Percentiles rank a stretch among this genome's conserved stretches.
phyloP scores from a whole-genome alignment of 1,140 invertebrate species.

The Hylaeus anthracinus region DNA sequence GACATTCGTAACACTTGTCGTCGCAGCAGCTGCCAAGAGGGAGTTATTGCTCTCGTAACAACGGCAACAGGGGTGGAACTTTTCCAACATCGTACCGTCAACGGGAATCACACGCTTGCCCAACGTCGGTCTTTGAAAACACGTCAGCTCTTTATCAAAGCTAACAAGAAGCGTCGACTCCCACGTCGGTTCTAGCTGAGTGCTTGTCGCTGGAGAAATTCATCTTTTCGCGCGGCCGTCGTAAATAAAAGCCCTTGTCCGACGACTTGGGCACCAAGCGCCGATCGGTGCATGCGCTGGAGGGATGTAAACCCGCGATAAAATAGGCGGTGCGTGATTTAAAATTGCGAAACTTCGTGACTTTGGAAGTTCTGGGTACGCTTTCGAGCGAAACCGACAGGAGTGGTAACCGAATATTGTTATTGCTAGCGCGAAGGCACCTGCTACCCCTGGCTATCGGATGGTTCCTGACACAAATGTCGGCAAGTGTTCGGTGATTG shows the following conservation, averaged over 20 bases:
- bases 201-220: conserved; percentile 18
- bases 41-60: conserved; percentile 63
- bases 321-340: too few species aligned
- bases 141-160: conserved; percentile 48
- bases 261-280: not conserved
- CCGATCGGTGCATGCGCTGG: not conserved
- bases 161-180: conserved; percentile 41
- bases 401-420: not conserved
- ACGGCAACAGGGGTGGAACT: conserved; percentile 48
- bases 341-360: too few species aligned
- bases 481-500: too few species aligned
- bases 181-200: conserved; percentile 18
- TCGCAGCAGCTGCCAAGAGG: conserved; percentile 56
- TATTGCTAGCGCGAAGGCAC: not conserved
- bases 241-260: not conserved
- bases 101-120: conserved; percentile 47
- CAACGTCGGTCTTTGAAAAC: conserved; percentile 34
- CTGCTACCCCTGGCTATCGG: not conserved
- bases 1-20: conserved; percentile 67
- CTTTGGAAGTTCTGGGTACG: too few species aligned
- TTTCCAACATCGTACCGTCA: conserved; percentile 43
- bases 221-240: not conserved
- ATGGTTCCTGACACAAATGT: not conserved
- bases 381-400: too few species aligned
- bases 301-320: too few species aligned